Evolutionary conservation across 1,140 invertebrate genomes (phyloP).

Genomic region (Megathymus violae): DNA sequence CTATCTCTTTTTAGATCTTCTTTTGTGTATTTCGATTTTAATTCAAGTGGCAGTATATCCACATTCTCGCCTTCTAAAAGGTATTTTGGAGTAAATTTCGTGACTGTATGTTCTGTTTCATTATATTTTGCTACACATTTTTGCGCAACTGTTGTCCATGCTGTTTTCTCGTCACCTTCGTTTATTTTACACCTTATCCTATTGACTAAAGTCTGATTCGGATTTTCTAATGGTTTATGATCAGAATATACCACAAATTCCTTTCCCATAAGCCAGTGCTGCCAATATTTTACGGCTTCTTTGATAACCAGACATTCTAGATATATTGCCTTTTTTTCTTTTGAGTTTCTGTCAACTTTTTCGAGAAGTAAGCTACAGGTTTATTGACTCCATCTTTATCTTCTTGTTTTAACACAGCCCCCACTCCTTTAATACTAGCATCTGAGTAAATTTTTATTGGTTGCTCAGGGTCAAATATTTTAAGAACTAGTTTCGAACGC

Average conservation of each 20-base stretch:
- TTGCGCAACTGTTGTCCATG: not conserved
- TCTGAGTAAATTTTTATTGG: constrained; percentile 20
- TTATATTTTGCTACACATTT: not conserved
- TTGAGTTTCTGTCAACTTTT: constrained; percentile 9
- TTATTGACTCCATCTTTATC: not conserved
- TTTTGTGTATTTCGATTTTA: not conserved
- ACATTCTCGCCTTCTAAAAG: not conserved
- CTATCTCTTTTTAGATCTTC: not conserved
- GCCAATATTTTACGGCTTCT: constrained; percentile 26
- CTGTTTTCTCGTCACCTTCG: not conserved
- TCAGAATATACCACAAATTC: constrained; percentile 20
- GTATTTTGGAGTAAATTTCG: not conserved
- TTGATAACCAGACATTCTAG: constrained; percentile 27
- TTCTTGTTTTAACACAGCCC: constrained; percentile 12
- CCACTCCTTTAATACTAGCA: constrained; percentile 10
- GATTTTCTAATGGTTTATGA: constrained; percentile 24
- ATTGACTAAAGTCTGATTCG: not conserved
- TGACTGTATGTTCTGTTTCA: not conserved
- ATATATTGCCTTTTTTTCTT: constrained; percentile 23
- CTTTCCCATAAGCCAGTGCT: constrained; percentile 28
- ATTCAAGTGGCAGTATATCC: not conserved
- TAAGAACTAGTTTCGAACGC: constrained; percentile 7
- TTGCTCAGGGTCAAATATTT: constrained; percentile 4
- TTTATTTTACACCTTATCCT: not conserved
- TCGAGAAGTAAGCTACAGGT: constrained; percentile 13